phyloP scores from a whole-genome alignment of 2,888 invertebrate genomes.

The Ctena decussata region DNA sequence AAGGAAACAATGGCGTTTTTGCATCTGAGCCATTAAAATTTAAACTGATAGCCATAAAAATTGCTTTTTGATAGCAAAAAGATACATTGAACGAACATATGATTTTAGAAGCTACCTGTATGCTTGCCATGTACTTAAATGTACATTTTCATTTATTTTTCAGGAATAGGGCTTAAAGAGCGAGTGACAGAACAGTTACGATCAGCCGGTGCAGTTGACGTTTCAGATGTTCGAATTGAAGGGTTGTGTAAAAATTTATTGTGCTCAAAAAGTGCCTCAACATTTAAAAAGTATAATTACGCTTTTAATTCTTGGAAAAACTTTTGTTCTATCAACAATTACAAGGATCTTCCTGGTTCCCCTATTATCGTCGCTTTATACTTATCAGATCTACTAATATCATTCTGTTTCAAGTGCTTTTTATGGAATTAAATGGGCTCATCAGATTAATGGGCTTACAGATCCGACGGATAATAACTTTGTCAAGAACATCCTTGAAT shows the following conservation, averaged over 20 bases:
- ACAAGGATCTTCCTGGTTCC: background rate
- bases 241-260: background rate
- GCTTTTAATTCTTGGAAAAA: background rate
- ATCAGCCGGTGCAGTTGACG: no score
- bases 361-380: background rate
- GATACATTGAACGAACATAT: no score
- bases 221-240: no score
- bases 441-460: background rate
- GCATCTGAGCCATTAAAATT: background rate
- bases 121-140: no score
- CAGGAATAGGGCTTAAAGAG: background rate
- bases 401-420: background rate
- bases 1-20: constrained; percentile 13
- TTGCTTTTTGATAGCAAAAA: no score
- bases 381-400: background rate
- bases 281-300: background rate
- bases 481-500: background rate
- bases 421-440: background rate
- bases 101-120: no score
- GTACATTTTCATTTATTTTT: no score
- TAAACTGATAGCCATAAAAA: constrained; percentile 5
- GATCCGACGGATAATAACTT: background rate
- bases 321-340: background rate
- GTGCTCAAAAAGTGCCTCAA: background rate
- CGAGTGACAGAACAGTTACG: background rate